Conservation (phyloP, 2,113 vertebrate genomes). For the Acinonyx jubatus region DNA sequence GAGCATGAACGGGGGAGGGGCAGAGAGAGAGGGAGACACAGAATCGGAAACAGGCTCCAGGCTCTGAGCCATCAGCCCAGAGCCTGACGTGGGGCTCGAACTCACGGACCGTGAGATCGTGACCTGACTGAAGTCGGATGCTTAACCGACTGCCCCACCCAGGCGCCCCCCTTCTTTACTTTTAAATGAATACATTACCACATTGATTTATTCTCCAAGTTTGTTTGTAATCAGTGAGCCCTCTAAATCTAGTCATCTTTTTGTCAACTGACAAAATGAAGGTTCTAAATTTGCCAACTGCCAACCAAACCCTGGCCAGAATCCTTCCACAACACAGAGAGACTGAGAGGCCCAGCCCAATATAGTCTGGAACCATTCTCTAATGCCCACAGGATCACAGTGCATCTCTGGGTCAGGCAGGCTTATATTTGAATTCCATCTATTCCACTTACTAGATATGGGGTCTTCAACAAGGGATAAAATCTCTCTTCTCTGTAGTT, state of each 20-base stretch:
- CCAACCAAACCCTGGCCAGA: neutral
- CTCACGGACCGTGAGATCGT: no score
- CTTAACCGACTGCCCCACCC: no score
- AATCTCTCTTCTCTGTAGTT: neutral
- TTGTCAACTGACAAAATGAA: neutral
- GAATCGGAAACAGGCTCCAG: no score
- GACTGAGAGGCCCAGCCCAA: neutral
- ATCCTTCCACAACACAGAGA: neutral
- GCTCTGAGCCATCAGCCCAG: no score
- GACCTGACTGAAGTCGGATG: no score
- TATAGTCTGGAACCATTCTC: neutral
- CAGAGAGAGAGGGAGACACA: no score
- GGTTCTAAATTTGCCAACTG: neutral
- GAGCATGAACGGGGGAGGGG: no score
- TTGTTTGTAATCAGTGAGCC: neutral
- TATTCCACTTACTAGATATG: neutral
- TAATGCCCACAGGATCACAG: neutral
- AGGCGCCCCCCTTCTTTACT: neutral
- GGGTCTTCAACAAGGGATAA: neutral
- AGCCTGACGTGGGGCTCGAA: no score
- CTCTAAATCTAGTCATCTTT: neutral
- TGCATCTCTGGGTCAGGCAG: neutral
- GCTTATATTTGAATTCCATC: neutral
- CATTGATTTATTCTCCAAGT: neutral
- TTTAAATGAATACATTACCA: neutral